Evolutionary conservation across 2,888 invertebrate species (phyloP), one percentile per base, ranked within the genome.

Genomic region (Brachyopa scutellaris): DNA sequence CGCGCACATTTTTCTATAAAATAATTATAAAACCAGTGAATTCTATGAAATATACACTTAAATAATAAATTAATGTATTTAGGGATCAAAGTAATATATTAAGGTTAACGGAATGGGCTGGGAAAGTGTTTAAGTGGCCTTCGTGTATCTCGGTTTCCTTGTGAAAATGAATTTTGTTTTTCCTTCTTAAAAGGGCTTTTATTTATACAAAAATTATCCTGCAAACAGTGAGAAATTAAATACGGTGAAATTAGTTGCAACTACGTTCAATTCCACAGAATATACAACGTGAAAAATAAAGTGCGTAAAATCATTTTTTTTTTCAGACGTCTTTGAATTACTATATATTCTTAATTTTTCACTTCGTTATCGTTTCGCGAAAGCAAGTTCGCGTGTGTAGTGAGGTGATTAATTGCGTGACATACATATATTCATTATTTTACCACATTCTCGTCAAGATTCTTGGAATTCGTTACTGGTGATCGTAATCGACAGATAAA

Each of bases 401-500:
- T 69, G 47, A 61, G 23, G 61, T 74, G 67, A 76, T 64, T 36
- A 51, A 64, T 69, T 80, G 69, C 76, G 57, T 80, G 80, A 76
- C 62, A 76, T 57, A 74, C 55, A 59, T 79, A 59, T 17, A n/a
- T n/a, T n/a, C n/a, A n/a, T n/a, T n/a, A n/a, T n/a, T 11, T 53
- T 19, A 40, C 45, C n/a, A n/a, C 33, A 61, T 13, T 8, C 40
- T 42, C 17, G 33, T 19, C 21, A 17, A 31, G 17, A 45, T 72
- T 62, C 51, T 15, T 36, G 72, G 26, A 62, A 72, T 19, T 53
- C 31, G 15, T 1, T 21, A 1, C 19, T 11, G 13, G 5, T 26
- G 26, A 5, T 17, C 8, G 11, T 4, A 47, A 19, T 33, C 33
- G 21, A 21, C 8, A 15, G 17, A 47, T 26, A 36, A 49, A 31